Base-by-base conservation (phyloP, 2,113 vertebrate species). In the Hemiprocne comata region DNA sequence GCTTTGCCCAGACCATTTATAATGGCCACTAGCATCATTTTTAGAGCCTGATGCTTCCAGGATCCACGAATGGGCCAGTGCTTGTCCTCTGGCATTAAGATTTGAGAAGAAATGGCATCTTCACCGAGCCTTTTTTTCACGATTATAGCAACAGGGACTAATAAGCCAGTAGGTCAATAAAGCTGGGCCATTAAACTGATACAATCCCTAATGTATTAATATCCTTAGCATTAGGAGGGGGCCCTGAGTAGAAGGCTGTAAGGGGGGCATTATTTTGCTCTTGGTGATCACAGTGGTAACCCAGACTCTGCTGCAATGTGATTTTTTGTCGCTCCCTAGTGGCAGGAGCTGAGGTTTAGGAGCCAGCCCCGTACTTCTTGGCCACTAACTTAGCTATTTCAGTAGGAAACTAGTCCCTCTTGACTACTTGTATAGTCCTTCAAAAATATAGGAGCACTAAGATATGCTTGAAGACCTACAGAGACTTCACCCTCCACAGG, bases 241-340 rank as follows among this genome's bases (percentile, higher is more conserved):
- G 83, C 51, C 64, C 55, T 28, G 42, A 74, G 8, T 7, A 54
- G 85, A 17, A 70, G 70, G 50, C 58, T 93, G 18, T 21, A 26
- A 85, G 77, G 9, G 8, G 81, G 87, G 84, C 53, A 26, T 70
- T 73, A 9, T 73, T 75, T 87, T 38, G 14, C 82, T 70, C 92
- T 36, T 40, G 87, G 69, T 16, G 17, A 44, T 57, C 14, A 1
- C 34, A 29, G 55, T 57, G 83, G 88, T 71, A 71, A 18, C 73
- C 90, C 80, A 7, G 34, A 7, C 48, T 34, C 77, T 85, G 57
- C 91, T 51, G 83, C 94, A 96, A 75, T 89, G 92, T 96, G 94
- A 96, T 96, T 96, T 93, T 90, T 95, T 96, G 95, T 96, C 94
- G 94, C 94, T 95, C 93, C 90, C 94, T 96, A 96, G 92, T 94